phyloP scores from a whole-genome alignment of 2,797 vertebrate genomes.

The Tamandua tetradactyla region DNA sequence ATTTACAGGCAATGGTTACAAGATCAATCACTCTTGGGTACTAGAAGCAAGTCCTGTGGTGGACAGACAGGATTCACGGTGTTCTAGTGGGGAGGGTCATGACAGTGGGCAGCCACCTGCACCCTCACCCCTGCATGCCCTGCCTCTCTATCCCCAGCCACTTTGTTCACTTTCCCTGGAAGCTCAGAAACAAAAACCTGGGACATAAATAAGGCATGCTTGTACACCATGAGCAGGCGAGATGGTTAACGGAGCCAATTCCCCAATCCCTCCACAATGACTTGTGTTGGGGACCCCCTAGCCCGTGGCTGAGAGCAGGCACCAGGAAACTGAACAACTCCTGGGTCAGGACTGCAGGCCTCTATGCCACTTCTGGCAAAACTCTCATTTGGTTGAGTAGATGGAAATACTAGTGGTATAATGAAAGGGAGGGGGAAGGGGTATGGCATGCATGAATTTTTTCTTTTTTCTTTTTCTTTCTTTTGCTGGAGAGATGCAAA shows the following conservation, averaged over 20 bases:
- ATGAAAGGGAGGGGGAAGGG: too few relatives aligned
- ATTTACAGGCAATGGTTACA: not conserved
- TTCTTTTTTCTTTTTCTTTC: too few relatives aligned
- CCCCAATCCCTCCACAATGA: not conserved
- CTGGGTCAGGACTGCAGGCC: not conserved
- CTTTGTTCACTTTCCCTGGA: not conserved
- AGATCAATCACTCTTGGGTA: not conserved
- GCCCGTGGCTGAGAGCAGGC: not conserved
- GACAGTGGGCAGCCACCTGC: not conserved
- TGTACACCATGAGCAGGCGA: not conserved
- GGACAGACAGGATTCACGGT: not conserved
- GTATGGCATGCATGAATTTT: too few relatives aligned
- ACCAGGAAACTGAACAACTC: too few relatives aligned
- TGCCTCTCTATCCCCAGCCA: rapidly evolving
- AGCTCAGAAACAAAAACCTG: not conserved
- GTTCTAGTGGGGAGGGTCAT: not conserved
- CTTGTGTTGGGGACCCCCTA: not conserved
- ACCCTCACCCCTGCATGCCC: not conserved
- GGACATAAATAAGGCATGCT: not conserved
- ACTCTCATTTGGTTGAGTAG: too few relatives aligned
- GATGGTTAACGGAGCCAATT: not conserved
- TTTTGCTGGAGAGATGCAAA: too few relatives aligned
- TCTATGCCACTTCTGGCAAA: not conserved
- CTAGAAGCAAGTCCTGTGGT: not conserved
- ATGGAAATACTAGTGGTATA: too few relatives aligned